Conservation (phyloP, 2,888 invertebrate genomes). For the Coelopa pilipes region DNA sequence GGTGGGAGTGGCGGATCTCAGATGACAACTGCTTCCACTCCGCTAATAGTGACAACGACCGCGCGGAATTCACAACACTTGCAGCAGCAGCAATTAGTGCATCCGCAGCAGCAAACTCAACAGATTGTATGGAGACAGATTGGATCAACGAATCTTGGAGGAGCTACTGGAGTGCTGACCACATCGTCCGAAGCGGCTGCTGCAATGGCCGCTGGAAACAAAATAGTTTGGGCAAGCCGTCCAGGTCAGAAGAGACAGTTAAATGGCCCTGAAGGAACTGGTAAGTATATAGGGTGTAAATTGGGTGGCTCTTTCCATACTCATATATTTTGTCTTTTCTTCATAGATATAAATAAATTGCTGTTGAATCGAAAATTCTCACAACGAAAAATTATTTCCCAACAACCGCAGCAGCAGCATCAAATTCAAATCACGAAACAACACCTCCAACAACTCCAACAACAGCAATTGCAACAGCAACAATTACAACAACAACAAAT, state of each 20-base stretch:
- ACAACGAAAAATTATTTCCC: conserved; percentile 61
- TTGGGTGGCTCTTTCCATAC: no score
- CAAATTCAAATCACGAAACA: conserved; percentile 61
- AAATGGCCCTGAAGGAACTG: conserved; percentile 64
- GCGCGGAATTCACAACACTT: conserved; percentile 51
- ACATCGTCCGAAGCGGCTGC: conserved; percentile 53
- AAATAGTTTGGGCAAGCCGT: conserved; percentile 62
- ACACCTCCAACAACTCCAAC: conserved; percentile 49
- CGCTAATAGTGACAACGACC: conserved; percentile 58
- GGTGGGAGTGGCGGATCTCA: conserved; percentile 40
- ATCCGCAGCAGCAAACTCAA: conserved; percentile 53
- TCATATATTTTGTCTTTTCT: background rate
- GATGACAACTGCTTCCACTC: conserved; percentile 51
- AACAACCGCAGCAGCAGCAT: conserved; percentile 54
- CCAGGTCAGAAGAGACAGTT: conserved; percentile 59
- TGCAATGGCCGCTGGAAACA: conserved; percentile 54
- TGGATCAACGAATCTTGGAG: conserved; percentile 51
- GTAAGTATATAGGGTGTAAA: conserved; percentile 42
- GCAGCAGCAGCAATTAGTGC: conserved; percentile 49
- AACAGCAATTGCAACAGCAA: conserved; percentile 49
- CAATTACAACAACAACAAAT: conserved; percentile 54
- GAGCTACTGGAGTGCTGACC: conserved; percentile 53
- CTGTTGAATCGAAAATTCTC: conserved; percentile 61
- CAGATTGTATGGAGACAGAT: conserved; percentile 64
- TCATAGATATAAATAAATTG: conserved; percentile 61